Conservation (phyloP, 2,113 vertebrate species). For the Bos taurus region DNA sequence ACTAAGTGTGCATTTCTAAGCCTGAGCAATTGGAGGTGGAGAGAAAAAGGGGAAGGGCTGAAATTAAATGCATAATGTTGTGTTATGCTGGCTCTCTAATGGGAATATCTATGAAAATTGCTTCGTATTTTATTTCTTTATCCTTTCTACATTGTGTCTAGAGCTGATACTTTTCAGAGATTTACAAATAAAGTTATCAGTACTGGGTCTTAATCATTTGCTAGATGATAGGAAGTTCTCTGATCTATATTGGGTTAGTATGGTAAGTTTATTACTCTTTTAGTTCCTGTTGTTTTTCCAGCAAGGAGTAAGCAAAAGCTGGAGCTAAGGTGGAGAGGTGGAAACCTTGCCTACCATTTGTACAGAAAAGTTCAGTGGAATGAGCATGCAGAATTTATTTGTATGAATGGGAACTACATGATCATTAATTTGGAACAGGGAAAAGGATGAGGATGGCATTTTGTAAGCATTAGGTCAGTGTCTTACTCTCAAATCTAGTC, state of each 20-base stretch:
- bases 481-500: background rate
- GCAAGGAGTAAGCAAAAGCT: background rate
- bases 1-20: background rate
- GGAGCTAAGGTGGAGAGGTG: background rate
- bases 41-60: background rate
- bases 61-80: background rate
- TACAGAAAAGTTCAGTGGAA: background rate
- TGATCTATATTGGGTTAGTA: background rate
- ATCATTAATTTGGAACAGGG: background rate
- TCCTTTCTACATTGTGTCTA: background rate
- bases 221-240: background rate
- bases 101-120: background rate
- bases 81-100: background rate
- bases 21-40: background rate
- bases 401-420: background rate
- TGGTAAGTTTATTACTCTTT: background rate
- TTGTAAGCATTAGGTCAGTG: background rate
- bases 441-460: background rate
- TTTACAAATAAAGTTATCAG: background rate
- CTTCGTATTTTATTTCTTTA: background rate
- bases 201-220: background rate
- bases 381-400: background rate
- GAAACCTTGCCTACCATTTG: background rate
- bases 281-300: background rate
- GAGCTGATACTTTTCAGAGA: slow-evolving; percentile 6